Conservation (phyloP, 2,888 invertebrate species). For the Monoplex corrugatus region DNA sequence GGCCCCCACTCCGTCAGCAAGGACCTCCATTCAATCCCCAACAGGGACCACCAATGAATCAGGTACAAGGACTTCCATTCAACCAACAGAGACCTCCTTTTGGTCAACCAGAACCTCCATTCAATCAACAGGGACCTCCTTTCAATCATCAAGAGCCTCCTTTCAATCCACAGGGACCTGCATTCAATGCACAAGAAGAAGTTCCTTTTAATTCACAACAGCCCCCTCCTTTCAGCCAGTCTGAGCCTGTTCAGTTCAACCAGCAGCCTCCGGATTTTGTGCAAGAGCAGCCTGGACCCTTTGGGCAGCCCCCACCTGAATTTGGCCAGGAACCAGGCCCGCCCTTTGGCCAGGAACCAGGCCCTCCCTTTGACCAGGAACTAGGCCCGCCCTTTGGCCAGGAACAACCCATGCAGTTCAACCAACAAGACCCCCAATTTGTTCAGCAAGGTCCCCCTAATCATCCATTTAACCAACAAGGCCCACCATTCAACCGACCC, state of each 20-base stretch:
- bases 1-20: no score
- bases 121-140: background rate
- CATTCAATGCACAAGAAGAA: background rate
- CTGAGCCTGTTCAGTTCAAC: background rate
- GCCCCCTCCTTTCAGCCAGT: background rate
- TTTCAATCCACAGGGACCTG: background rate
- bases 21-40: no score
- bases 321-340: background rate
- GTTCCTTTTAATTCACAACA: background rate
- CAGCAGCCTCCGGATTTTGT: background rate
- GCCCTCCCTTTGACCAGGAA: background rate
- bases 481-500: background rate
- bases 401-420: background rate
- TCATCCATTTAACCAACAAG: background rate
- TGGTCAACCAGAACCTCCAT: background rate
- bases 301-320: background rate
- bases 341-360: background rate
- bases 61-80: background rate
- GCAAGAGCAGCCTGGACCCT: background rate
- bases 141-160: conserved; percentile 17
- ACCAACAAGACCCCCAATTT: background rate
- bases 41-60: background rate
- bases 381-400: background rate
- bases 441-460: background rate
- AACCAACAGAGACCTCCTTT: no score